Percentiles rank a stretch among this genome's conserved stretches.
phyloP scores from a whole-genome alignment of 2,888 invertebrate genomes.

The Caenorhabditis wallacei region DNA sequence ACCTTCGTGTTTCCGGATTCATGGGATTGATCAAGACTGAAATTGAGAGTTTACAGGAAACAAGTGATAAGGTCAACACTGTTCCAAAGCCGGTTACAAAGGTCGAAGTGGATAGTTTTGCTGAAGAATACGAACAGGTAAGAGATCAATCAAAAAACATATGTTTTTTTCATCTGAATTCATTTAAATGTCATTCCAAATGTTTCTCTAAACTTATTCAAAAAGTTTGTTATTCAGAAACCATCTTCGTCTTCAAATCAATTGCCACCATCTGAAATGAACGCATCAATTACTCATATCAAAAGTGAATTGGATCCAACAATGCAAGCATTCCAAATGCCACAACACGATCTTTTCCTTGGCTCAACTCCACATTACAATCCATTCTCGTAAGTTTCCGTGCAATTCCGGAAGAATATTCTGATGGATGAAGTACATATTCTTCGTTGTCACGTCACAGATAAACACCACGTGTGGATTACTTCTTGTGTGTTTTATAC shows the following conservation, averaged over 20 bases:
- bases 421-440: neutral
- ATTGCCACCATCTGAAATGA: slow-evolving; percentile 38
- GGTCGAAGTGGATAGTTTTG: slow-evolving; percentile 25
- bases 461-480: slow-evolving; percentile 53
- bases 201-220: neutral
- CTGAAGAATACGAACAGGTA: slow-evolving; percentile 45
- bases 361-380: slow-evolving; percentile 35
- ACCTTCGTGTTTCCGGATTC: slow-evolving; percentile 18
- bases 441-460: slow-evolving; percentile 19
- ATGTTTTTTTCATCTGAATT: neutral
- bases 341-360: slow-evolving; percentile 46
- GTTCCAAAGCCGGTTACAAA: slow-evolving; percentile 26
- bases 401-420: slow-evolving; percentile 35
- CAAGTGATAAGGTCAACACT: slow-evolving; percentile 42
- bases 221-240: slow-evolving; percentile 12
- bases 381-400: slow-evolving; percentile 56
- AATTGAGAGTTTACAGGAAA: slow-evolving; percentile 51
- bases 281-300: slow-evolving; percentile 41
- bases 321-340: slow-evolving; percentile 45
- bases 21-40: slow-evolving; percentile 31
- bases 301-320: slow-evolving; percentile 53
- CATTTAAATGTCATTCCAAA: neutral
- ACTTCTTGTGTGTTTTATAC: slow-evolving; percentile 41
- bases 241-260: slow-evolving; percentile 16
- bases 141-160: neutral